Percentiles rank a stretch among this genome's conserved stretches.
phyloP scores from a whole-genome alignment of 2,888 invertebrate genomes.

The Eretmocerus hayati region DNA sequence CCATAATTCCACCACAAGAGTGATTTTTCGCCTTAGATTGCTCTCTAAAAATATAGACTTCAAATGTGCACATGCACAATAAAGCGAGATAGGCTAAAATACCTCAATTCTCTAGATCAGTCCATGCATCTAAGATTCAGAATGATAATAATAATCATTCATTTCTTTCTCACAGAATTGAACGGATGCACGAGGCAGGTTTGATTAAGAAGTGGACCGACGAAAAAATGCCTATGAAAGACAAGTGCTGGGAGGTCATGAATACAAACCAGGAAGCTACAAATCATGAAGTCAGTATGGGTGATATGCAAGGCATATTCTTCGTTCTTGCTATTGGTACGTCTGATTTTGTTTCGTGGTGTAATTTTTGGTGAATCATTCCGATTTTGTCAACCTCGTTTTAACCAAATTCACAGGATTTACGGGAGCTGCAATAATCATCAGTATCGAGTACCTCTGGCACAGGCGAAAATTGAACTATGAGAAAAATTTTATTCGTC shows the following conservation, averaged over 20 bases:
- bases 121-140: no score
- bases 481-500: slow-evolving; percentile 49
- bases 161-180: slow-evolving; percentile 60
- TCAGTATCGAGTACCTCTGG: slow-evolving; percentile 49
- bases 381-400: no score
- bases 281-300: slow-evolving; percentile 80
- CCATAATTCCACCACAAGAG: no score
- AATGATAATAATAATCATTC: no score
- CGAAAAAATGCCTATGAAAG: slow-evolving; percentile 68
- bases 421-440: slow-evolving; percentile 45
- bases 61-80: no score
- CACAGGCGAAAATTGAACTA: slow-evolving; percentile 42
- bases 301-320: slow-evolving; percentile 91
- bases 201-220: slow-evolving; percentile 76
- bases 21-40: no score
- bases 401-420: slow-evolving; percentile 54
- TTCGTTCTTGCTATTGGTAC: slow-evolving; percentile 75
- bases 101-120: no score
- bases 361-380: no score
- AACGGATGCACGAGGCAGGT: slow-evolving; percentile 76
- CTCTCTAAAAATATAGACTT: no score
- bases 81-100: no score
- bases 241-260: slow-evolving; percentile 66
- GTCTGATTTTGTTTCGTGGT: no score
- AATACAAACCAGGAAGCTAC: slow-evolving; percentile 60